Conservation (phyloP, 2,888 invertebrate species). For the Philaethria dido region DNA sequence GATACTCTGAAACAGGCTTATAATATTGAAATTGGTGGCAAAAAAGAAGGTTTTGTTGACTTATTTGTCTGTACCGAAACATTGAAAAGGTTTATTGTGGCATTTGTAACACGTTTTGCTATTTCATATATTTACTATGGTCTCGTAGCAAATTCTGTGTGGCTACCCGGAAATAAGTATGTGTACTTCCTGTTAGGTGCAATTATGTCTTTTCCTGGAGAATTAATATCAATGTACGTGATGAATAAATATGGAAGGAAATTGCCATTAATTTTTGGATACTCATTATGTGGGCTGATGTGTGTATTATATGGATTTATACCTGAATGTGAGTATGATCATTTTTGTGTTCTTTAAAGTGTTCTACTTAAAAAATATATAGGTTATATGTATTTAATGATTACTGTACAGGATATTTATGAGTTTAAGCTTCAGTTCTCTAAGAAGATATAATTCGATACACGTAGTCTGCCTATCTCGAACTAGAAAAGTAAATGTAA, state of each 20-base stretch:
- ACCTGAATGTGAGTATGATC: constrained; percentile 57
- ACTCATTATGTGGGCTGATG: constrained; percentile 56
- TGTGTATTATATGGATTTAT: constrained; percentile 60
- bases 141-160: constrained; percentile 68
- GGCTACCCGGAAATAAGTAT: constrained; percentile 70
- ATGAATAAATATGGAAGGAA: constrained; percentile 73
- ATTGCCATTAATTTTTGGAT: constrained; percentile 62
- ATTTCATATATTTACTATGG: constrained; percentile 71
- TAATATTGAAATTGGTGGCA: constrained; percentile 56
- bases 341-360: neutral
- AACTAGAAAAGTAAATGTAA: no score
- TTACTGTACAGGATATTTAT: no score
- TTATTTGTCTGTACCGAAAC: constrained; percentile 63
- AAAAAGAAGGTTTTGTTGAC: constrained; percentile 56
- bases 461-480: no score
- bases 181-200: constrained; percentile 69
- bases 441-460: no score
- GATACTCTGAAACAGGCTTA: constrained; percentile 58
- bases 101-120: constrained; percentile 59
- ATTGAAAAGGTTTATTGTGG: constrained; percentile 59
- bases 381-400: neutral
- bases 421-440: no score
- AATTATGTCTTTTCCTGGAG: constrained; percentile 73
- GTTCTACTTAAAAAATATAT: neutral
- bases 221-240: constrained; percentile 62